Conservation (phyloP, 37 sponge, comb jelly and placozoan species). For the Bolinopsis microptera region DNA sequence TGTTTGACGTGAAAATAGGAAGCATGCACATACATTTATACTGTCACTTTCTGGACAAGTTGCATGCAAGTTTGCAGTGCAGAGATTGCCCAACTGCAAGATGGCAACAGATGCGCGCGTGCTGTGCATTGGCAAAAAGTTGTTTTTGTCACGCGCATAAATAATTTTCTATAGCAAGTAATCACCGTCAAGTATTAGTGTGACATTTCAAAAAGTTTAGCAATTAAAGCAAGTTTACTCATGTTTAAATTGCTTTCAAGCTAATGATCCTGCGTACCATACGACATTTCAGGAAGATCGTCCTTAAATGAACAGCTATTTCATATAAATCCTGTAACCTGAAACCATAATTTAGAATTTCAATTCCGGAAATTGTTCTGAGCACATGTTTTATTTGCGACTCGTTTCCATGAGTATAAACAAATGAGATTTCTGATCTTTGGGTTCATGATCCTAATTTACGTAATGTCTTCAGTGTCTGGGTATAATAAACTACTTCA, state of each 20-base stretch:
- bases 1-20: background rate
- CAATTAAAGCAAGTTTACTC: background rate
- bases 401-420: background rate
- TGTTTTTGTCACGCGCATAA: background rate
- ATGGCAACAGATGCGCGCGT: no score
- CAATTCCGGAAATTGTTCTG: no score
- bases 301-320: no score
- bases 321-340: no score
- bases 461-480: conserved; percentile 18
- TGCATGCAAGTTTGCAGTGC: no score
- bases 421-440: background rate
- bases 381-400: background rate
- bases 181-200: background rate
- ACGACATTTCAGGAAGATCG: background rate
- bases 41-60: no score
- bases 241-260: background rate
- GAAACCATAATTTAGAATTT: no score
- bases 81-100: no score
- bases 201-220: conserved; percentile 24
- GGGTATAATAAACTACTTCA: conserved; percentile 55
- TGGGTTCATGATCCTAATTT: background rate
- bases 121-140: no score
- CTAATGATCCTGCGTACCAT: background rate
- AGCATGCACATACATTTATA: no score
- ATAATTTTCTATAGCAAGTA: background rate